A percentile compares a stretch with the other conserved stretches of the same genome.
These are phyloP conservation scores for Nomada fucata DNA, from an alignment of 2,888 invertebrate species.

Conservation along the genomic window DNA sequence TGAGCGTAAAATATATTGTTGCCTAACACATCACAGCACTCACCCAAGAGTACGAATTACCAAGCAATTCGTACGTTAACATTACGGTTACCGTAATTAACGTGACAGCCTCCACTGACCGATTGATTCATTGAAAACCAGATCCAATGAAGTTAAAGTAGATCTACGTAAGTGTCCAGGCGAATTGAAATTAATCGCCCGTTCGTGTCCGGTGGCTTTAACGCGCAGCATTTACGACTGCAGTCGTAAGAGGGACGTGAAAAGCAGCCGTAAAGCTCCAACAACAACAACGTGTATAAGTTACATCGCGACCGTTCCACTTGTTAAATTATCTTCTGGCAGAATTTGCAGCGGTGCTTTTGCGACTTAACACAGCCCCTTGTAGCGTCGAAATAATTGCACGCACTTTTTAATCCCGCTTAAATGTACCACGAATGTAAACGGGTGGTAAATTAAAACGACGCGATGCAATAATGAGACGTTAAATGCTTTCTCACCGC, in stretches of 20 bases:
- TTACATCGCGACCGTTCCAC: conserved; percentile 32
- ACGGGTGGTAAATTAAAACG: conserved; percentile 14
- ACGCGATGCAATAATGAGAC: conserved; percentile 28
- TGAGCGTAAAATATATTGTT: too few species aligned
- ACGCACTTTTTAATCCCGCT: conserved; percentile 31
- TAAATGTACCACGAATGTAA: neutral
- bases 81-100: too few species aligned
- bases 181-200: conserved; percentile 46
- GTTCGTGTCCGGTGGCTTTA: conserved; percentile 32
- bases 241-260: conserved; percentile 21
- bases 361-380: neutral
- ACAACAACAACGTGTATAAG: conserved; percentile 35
- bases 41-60: too few species aligned
- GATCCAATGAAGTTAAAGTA: too few species aligned
- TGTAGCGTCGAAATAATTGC: conserved; percentile 29
- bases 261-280: conserved; percentile 36
- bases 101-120: too few species aligned
- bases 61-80: too few species aligned
- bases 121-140: too few species aligned
- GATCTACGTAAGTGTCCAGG: neutral
- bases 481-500: neutral
- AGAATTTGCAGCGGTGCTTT: conserved; percentile 32
- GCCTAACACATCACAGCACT: too few species aligned
- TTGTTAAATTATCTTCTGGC: conserved; percentile 42
- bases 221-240: conserved; percentile 46